Conservation (phyloP, 2,113 vertebrate genomes). For the Microcebus ravelobensis region DNA sequence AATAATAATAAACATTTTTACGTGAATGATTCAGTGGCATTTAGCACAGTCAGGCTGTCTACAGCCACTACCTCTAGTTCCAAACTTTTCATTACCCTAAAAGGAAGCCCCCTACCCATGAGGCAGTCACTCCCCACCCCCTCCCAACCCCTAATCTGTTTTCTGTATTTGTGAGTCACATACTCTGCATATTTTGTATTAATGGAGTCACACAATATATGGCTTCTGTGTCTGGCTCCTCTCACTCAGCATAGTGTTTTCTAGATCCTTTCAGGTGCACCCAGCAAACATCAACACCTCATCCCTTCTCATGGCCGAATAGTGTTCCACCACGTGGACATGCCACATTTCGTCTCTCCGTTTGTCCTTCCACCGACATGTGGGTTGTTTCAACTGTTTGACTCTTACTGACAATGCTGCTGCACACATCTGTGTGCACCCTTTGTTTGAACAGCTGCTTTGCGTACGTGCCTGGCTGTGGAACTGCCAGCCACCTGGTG, state of each 20-base stretch:
- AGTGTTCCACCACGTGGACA: accelerated
- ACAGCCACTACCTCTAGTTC: neutral
- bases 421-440: accelerated
- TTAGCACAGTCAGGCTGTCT: too few relatives aligned
- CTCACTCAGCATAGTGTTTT: neutral
- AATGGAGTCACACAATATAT: accelerated
- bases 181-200: neutral
- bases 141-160: neutral
- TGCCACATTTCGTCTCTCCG: neutral
- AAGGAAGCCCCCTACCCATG: neutral
- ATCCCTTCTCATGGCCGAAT: neutral
- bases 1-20: neutral
- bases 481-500: accelerated
- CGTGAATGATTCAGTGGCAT: neutral
- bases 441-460: too few relatives aligned
- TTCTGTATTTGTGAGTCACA: neutral
- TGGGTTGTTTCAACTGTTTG: neutral
- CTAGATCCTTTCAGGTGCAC: too few relatives aligned
- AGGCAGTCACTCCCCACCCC: accelerated
- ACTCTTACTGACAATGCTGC: too few relatives aligned
- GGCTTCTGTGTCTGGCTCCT: neutral
- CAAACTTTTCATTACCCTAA: neutral
- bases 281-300: neutral
- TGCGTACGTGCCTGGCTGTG: accelerated
- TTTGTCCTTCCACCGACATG: neutral